Evolutionary conservation across 1,140 invertebrate species (phyloP).

Genomic region (Araneus ventricosus): DNA sequence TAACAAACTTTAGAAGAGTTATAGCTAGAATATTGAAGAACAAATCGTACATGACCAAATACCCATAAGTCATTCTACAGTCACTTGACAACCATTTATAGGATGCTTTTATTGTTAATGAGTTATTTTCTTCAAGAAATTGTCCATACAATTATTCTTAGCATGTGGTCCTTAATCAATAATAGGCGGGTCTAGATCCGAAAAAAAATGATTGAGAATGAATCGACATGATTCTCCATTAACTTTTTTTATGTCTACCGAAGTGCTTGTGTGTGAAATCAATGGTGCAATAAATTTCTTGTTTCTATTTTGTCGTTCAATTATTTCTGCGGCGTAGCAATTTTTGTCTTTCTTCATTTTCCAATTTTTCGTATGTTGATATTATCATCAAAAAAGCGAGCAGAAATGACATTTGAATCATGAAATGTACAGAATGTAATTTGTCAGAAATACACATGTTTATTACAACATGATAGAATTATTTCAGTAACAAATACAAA

Average conservation of each 20-base stretch:
- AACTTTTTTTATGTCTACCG: not conserved
- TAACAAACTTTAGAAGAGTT: too few relatives aligned
- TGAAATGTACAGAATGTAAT: too few relatives aligned
- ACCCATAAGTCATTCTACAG: too few relatives aligned
- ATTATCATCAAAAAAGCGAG: too few relatives aligned
- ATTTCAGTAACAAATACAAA: too few relatives aligned
- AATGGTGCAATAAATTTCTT: slow-evolving; percentile 23
- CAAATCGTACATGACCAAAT: too few relatives aligned
- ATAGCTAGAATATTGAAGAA: too few relatives aligned
- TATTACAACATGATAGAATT: too few relatives aligned
- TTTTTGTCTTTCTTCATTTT: not conserved
- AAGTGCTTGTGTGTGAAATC: not conserved
- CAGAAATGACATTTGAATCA: too few relatives aligned
- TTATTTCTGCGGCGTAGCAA: not conserved
- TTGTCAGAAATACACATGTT: too few relatives aligned
- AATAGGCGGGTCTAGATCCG: not conserved
- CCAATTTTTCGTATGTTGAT: not conserved
- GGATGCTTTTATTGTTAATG: not conserved
- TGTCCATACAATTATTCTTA: not conserved
- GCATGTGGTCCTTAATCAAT: not conserved
- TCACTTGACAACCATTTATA: too few relatives aligned
- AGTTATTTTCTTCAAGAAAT: not conserved
- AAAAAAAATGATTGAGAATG: not conserved
- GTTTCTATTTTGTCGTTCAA: not conserved
- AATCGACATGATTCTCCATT: not conserved